Evolutionary conservation across 2,888 invertebrate species (phyloP).

Genomic region (Rotaria magnacalcarata): DNA sequence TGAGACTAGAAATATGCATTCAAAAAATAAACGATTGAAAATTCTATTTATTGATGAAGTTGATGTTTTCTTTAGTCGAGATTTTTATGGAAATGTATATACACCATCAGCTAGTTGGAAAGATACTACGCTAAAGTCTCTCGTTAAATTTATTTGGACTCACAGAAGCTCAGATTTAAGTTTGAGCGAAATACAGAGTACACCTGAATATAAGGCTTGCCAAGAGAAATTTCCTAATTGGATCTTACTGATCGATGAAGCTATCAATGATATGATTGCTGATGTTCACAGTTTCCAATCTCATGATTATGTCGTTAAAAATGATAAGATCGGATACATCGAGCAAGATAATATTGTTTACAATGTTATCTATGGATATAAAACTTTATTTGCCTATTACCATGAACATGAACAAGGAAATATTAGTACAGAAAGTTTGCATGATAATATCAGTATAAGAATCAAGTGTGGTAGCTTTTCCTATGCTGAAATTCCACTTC

Average conservation of each 20-base stretch:
- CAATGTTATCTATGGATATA: not conserved
- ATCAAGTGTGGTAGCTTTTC: not conserved
- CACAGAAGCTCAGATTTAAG: not conserved
- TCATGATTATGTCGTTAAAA: not conserved
- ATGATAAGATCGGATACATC: not conserved
- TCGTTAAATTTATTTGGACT: not conserved
- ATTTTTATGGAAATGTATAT: not conserved
- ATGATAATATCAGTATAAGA: not conserved
- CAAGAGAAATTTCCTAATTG: not conserved
- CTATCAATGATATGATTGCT: not conserved
- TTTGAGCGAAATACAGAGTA: too few relatives aligned
- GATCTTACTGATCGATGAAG: not conserved
- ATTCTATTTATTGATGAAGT: slow-evolving; percentile 35
- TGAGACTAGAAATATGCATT: not conserved
- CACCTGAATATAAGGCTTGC: too few relatives aligned
- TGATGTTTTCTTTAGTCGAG: slow-evolving; percentile 25
- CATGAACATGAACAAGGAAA: not conserved
- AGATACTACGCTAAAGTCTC: not conserved
- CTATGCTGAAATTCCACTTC: not conserved
- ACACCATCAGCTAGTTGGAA: not conserved
- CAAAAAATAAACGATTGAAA: not conserved
- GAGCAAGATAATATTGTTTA: not conserved
- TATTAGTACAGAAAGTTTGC: not conserved
- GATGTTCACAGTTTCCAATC: not conserved
- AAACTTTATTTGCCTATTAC: not conserved